Evolutionary conservation across 2,888 invertebrate genomes (phyloP), one percentile per base, ranked within the genome.

Genomic region (Eupithecia subfuscata): DNA sequence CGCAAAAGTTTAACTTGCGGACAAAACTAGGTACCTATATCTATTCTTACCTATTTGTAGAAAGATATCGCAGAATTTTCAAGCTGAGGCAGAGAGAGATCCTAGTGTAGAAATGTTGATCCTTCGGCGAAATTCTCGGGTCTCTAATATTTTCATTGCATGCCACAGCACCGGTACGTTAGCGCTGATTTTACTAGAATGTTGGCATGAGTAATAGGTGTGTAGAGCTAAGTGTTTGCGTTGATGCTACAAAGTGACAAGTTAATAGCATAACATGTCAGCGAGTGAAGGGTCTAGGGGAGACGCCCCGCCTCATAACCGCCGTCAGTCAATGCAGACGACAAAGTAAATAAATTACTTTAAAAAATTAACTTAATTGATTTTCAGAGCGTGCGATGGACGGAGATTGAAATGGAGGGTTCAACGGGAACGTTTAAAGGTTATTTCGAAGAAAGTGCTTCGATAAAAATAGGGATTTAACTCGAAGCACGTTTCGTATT

Each of bases 231-330:
- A 73, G 73, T 71, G 74, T 84, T 84, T 84, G 84, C 82, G 83
- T 82, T 88, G 85, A 87, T 85, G 81, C 80, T 81, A 81, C 76
- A 81, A 83, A 88, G 82, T 90, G 92, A 93, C 92, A 93, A 89
- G 83, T 91, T 92, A 90, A 92, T 93, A 89, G 91, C 85, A 83
- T 75, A 74, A 85, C 84, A 85, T 89, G 91, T 91, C 90, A 90
- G 84, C 88, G 85, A 82, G 82, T 85, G 86, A 85, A 86, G 82
- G 83, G 81, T 75, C 75, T 73, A 84, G 89, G 85, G 81, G 84
- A 84, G 81, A 84, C 84, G 83, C 76, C 71, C 74, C 75, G 70
- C 78, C 77, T 79, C 75, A 79, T 79, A 78, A 81, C 75, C 76
- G 74, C 73, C 76, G 78, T 77, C 81, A 75, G 74, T 76, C 75